phyloP scores from a whole-genome alignment of 2,797 vertebrate genomes.

The Aselliscus stoliczkanus region DNA sequence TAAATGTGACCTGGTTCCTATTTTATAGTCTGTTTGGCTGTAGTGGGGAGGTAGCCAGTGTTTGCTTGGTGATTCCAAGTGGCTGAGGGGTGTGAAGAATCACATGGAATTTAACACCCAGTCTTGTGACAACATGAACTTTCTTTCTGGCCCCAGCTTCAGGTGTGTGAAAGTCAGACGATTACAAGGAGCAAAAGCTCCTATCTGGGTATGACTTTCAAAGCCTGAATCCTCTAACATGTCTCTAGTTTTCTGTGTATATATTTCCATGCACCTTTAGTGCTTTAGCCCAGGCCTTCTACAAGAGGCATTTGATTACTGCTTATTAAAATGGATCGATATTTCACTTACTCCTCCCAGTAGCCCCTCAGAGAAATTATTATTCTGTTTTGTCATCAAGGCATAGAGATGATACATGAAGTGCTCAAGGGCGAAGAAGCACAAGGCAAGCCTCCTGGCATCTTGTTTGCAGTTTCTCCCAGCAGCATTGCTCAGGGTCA shows the following conservation, averaged over 20 bases:
- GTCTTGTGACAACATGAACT: not conserved
- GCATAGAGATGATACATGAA: not conserved
- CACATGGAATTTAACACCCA: not conserved
- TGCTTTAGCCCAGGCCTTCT: not conserved
- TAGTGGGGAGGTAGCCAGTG: not conserved
- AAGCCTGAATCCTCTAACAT: too few species aligned
- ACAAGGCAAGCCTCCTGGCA: not conserved
- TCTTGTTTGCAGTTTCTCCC: not conserved
- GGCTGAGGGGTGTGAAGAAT: not conserved
- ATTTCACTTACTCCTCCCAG: not conserved
- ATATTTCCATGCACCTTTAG: rapidly evolving
- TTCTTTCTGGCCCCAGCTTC: not conserved
- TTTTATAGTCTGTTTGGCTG: not conserved
- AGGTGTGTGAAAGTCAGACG: not conserved
- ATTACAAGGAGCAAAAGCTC: too few species aligned
- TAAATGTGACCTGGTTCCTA: not conserved
- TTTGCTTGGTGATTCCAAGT: not conserved
- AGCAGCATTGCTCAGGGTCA: not conserved
- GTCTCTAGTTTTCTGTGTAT: not conserved
- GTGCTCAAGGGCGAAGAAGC: not conserved
- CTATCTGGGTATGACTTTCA: not conserved
- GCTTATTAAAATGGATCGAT: not conserved
- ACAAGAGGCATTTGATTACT: not conserved
- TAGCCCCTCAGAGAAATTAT: not conserved
- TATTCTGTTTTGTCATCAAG: not conserved